Conservation (phyloP, 1,140 invertebrate genomes). For the Papilio machaon region DNA sequence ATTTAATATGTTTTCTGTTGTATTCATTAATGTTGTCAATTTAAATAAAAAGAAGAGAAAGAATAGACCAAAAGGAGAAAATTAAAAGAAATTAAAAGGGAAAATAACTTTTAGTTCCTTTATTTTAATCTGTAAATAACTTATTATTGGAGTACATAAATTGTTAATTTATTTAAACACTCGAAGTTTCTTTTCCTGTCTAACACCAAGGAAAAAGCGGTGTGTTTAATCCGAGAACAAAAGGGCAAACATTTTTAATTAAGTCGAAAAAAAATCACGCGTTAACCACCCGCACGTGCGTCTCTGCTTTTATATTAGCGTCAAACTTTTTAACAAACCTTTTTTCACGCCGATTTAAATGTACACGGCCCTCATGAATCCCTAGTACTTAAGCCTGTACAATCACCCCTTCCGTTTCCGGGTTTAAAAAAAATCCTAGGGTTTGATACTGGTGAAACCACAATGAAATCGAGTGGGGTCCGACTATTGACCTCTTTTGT, state of each 20-base stretch:
- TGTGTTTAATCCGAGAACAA: neutral
- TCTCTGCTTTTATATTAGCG: neutral
- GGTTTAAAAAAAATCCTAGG: constrained; percentile 27
- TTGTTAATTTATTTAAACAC: too few species aligned
- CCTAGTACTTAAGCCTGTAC: constrained; percentile 18
- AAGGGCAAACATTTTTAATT: constrained; percentile 16
- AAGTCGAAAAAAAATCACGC: constrained; percentile 6
- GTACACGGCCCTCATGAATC: constrained; percentile 17
- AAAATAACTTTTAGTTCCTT: too few species aligned
- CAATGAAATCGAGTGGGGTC: constrained; percentile 34
- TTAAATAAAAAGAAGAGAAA: neutral
- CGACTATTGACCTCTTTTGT: constrained; percentile 33
- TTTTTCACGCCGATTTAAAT: constrained; percentile 24
- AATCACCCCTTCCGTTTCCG: constrained; percentile 32
- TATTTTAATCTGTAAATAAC: too few species aligned
- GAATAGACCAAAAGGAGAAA: neutral
- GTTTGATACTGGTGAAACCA: constrained; percentile 23
- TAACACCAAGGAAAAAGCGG: neutral
- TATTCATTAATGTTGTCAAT: too few species aligned
- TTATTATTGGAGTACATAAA: too few species aligned
- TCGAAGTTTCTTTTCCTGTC: neutral
- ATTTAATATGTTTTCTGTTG: neutral
- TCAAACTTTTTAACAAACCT: constrained; percentile 28
- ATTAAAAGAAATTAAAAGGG: too few species aligned
- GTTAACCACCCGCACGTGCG: constrained; percentile 23